Conservation (phyloP, 2,888 invertebrate species). For the Cabera pusaria region DNA sequence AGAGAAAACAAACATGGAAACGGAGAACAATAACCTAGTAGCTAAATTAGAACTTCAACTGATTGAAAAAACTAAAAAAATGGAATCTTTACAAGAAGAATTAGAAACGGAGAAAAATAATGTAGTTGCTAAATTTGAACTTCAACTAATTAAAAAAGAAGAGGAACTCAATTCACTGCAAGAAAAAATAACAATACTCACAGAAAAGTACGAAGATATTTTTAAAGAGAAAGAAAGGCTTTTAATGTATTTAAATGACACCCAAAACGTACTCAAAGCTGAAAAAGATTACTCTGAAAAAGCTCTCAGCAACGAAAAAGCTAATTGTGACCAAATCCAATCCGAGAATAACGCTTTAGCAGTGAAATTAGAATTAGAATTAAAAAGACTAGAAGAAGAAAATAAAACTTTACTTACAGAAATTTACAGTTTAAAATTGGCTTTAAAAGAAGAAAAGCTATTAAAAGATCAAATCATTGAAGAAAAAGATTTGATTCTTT, state of each 20-base stretch:
- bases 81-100: not conserved
- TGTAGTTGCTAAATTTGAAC: not conserved
- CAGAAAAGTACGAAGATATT: conserved; percentile 1
- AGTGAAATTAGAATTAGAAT: conserved; percentile 8
- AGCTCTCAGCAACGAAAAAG: conserved; percentile 7
- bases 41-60: no score
- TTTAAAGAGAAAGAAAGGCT: conserved; percentile 5
- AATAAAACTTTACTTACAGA: conserved; percentile 19
- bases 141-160: not conserved
- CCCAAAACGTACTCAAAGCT: conserved; percentile 10
- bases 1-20: not conserved
- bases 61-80: no score
- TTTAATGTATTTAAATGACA: not conserved
- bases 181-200: not conserved
- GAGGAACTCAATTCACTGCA: not conserved
- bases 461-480: conserved; percentile 25
- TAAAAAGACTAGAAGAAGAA: conserved; percentile 4
- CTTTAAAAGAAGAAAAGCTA: conserved; percentile 13
- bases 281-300: conserved; percentile 16
- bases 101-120: conserved; percentile 3
- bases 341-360: conserved; percentile 6
- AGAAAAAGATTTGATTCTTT: conserved; percentile 33
- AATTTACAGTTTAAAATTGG: conserved; percentile 26
- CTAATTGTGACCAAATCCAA: not conserved
- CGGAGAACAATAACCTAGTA: no score